Evolutionary conservation across 2,888 invertebrate genomes (phyloP), one percentile per base, ranked within the genome.

Genomic region (Diogma glabrata): DNA sequence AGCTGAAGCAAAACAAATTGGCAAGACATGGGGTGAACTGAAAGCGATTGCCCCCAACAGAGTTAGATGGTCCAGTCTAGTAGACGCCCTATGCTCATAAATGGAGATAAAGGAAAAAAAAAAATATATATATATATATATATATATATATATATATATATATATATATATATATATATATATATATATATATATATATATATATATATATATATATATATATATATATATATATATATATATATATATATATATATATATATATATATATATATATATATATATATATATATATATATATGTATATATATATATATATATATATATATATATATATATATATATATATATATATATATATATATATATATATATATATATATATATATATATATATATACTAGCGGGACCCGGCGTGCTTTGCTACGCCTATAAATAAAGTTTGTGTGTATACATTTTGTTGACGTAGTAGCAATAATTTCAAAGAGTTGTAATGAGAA

Each of bases 101-200:
- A 16, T 16, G 19, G 10, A 40, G 19, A 20, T 10, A 19, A 19
- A 20, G 20, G 19, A 19, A 40, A 20, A 28, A 9, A 7, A 20
- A 19, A 20, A 8, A 12, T 3, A 28, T 2, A 12, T 28, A 28
- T 33, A 3, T 33, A 33, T 40, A 22, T 22, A 43, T 43, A 43
- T 20, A 43, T 22, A 43, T 43, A 40, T 40, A 40, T 40, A 40
- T 40, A 40, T 40, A 40, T 40, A 40, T 40, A 40, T 40, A 40
- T 40, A 40, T 40, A 40, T 40, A 40, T 40, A 40, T 40, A 40
- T 40, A 40, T 40, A 40, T 40, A 40, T 40, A 40, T 40, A 40
- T 40, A 40, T 40, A 40, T 40, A 40, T 19, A 40, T 19, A 40
- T 40, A 40, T 40, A 40, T 40, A 40, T 40, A 40, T 40, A 40